Base-by-base conservation (phyloP, 2,113 vertebrate species). In the Gallinago jamesoni region DNA sequence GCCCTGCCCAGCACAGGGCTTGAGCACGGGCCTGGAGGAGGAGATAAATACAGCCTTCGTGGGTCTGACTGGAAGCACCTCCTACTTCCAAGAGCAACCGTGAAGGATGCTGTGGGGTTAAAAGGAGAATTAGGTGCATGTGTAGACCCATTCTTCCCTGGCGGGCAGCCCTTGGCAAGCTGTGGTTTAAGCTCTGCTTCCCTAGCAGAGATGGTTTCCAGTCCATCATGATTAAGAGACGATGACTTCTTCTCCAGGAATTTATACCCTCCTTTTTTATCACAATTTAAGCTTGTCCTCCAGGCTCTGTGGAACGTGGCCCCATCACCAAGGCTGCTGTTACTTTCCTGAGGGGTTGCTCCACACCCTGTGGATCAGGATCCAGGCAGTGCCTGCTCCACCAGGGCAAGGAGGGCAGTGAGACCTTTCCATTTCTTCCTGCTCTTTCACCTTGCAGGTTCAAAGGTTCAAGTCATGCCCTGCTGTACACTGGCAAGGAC, bases 321-420 rank as follows among this genome's bases (percentile, higher is more conserved):
- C 5, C 30, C 2, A 4, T 47, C 35, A 18, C 74, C 45, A 30
- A 39, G 62, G 87, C 74, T 85, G 41, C 69, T 85, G 62, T 68
- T 64, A 9, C 25, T 78, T 64, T 45, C 66, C 69, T 33, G 43
- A 45, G 57, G 60, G 43, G 48, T 37, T 92, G n/a, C 28, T 85
- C 22, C 35, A 12, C 7, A n/a, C 53, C 23, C 55, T 81, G 57
- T 53, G 37, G 55, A 35, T 56, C 1, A 2, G 33, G 67, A 75
- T 70, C 31, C 78, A 52, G 50, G 22, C 72, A 52, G 17, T 53
- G 37, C 50, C 50, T 0, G 0, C 27, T 69, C 39, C 21, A 37
- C 39, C 1, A 0, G 27, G 53, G 55, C 0, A 1, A 52, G 20
- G 47, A 73, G 8, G 41, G 5, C 22, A 53, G 25, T 7, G 28